phyloP scores from a whole-genome alignment of 2,888 invertebrate species.

The Eupeodes luniger region DNA sequence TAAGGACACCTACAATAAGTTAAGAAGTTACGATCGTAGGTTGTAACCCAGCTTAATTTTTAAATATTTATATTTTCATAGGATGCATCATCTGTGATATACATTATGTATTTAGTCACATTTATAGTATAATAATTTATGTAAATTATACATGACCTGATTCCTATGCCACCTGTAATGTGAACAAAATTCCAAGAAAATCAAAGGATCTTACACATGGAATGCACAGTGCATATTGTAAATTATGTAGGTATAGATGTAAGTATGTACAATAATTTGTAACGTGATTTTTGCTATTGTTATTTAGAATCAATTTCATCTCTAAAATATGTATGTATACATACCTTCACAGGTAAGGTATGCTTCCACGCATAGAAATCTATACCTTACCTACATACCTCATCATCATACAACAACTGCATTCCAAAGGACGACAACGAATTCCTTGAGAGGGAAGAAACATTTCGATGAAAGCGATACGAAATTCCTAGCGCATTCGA shows the following conservation, averaged over 20 bases:
- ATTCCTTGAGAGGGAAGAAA: not conserved
- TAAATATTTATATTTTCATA: no score
- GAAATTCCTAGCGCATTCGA: not conserved
- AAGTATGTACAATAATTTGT: not conserved
- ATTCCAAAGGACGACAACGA: not conserved
- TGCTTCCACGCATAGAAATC: not conserved
- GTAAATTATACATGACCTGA: slow-evolving; percentile 9
- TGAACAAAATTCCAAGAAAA: not conserved
- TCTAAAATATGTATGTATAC: not conserved
- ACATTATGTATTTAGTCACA: not conserved
- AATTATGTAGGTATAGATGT: not conserved
- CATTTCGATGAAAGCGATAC: not conserved
- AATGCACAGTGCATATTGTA: not conserved
- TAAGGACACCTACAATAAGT: no score
- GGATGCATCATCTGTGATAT: not conserved
- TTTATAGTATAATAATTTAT: not conserved
- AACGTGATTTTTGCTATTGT: not conserved
- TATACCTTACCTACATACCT: no score
- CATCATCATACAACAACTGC: not conserved
- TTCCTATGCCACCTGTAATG: not conserved
- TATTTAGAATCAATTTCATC: slow-evolving; percentile 11
- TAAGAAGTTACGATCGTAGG: no score
- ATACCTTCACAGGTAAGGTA: no score
- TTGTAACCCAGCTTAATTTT: no score
- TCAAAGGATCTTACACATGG: not conserved